Conservation (phyloP, 53 echinoderm and acorn worm species). For the Arbacia lixula region DNA sequence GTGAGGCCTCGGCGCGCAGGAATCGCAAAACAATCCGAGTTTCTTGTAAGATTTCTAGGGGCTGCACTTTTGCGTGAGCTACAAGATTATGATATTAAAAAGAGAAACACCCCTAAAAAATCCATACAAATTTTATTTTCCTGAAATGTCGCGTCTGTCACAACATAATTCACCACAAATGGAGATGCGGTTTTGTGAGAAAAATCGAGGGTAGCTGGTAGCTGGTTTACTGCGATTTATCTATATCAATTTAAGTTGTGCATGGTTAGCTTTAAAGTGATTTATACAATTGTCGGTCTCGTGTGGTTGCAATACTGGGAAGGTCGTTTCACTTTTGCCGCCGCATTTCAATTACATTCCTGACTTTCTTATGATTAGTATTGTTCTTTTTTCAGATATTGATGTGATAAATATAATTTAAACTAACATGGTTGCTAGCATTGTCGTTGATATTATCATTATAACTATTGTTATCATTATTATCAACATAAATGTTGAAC, state of each 20-base stretch:
- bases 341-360: no score
- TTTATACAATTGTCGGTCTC: slow-evolving; percentile 11
- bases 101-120: slow-evolving; percentile 15
- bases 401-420: no score
- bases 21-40: no score
- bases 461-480: no score
- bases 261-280: slow-evolving; percentile 39
- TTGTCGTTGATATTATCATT: no score
- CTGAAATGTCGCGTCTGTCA: slow-evolving; percentile 13
- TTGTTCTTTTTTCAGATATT: not conserved
- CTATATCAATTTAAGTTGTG: slow-evolving; percentile 34
- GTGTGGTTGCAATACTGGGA: slow-evolving; percentile 2
- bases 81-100: no score
- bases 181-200: slow-evolving; percentile 7
- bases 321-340: slow-evolving; percentile 17
- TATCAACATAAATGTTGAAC: no score
- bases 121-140: slow-evolving; percentile 50
- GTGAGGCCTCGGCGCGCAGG: not conserved
- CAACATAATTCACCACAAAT: not conserved
- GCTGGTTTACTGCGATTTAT: not conserved
- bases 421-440: no score
- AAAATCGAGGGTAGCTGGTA: not conserved
- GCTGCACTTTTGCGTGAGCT: slow-evolving; percentile 22
- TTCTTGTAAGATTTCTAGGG: slow-evolving; percentile 5
- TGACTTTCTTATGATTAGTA: not conserved